Evolutionary conservation across 2,797 vertebrate genomes (phyloP).

Genomic region (Nasua narica): DNA sequence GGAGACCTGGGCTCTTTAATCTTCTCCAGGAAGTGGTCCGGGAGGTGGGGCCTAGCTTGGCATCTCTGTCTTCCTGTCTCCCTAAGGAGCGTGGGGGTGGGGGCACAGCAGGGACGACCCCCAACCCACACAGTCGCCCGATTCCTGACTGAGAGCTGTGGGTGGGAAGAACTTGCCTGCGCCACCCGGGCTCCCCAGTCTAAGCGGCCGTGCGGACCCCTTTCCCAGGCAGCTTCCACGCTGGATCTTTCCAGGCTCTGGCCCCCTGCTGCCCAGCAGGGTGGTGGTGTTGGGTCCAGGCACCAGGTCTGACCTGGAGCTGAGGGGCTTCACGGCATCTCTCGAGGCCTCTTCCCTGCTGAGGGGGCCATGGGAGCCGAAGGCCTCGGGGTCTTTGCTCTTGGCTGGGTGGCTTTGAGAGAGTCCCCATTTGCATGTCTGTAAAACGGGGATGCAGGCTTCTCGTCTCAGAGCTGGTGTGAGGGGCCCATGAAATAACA

Average conservation of each 20-base stretch:
- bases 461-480: rapidly evolving
- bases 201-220: not conserved
- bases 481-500: not conserved
- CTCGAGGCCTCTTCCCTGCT: not conserved
- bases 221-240: not conserved
- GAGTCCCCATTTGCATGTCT: not conserved
- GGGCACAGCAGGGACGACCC: not conserved
- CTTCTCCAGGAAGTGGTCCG: conserved; percentile 37
- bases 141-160: not conserved
- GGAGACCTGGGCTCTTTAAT: conserved; percentile 21
- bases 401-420: not conserved
- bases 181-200: not conserved
- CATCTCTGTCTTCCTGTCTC: not conserved
- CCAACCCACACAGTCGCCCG: too few relatives aligned
- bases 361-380: not conserved
- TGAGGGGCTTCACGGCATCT: not conserved
- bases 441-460: not conserved
- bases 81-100: not conserved
- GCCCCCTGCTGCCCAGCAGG: not conserved
- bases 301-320: not conserved
- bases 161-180: not conserved
- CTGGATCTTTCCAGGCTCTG: not conserved
- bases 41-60: not conserved
- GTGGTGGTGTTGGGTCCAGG: not conserved
- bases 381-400: not conserved